Evolutionary conservation across 2,888 invertebrate species (phyloP).

Genomic region (Ophraella communa): DNA sequence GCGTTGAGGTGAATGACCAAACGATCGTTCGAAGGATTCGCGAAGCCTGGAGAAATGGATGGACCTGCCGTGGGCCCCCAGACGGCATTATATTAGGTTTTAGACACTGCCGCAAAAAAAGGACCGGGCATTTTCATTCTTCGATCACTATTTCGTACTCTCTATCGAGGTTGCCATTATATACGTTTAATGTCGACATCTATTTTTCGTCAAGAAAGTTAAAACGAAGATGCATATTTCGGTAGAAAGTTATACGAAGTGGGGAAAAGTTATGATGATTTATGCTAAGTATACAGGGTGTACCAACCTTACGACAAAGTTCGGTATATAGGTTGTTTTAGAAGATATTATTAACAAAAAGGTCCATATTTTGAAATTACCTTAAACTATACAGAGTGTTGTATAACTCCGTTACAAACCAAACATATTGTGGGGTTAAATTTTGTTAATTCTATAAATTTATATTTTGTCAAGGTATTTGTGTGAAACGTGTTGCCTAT

Average conservation of each 20-base stretch:
- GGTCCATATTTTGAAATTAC: too few relatives aligned
- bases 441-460: too few relatives aligned
- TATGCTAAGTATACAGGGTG: too few relatives aligned
- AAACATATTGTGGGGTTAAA: too few relatives aligned
- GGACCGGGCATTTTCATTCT: conserved; percentile 2
- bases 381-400: too few relatives aligned
- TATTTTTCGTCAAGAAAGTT: not conserved
- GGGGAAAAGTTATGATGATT: not conserved
- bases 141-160: not conserved
- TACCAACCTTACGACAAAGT: too few relatives aligned
- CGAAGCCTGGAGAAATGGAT: conserved; percentile 27
- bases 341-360: too few relatives aligned
- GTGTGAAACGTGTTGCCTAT: too few relatives aligned
- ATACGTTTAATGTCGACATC: not conserved
- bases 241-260: not conserved
- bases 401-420: too few relatives aligned
- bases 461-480: too few relatives aligned
- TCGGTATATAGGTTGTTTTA: too few relatives aligned
- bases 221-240: not conserved
- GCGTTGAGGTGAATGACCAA: conserved; percentile 30
- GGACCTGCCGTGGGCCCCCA: conserved; percentile 28
- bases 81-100: conserved; percentile 5
- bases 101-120: conserved; percentile 1
- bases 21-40: conserved; percentile 20
- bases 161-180: not conserved